Conservation (phyloP, 1,140 invertebrate species). For the Linepithema humile region DNA sequence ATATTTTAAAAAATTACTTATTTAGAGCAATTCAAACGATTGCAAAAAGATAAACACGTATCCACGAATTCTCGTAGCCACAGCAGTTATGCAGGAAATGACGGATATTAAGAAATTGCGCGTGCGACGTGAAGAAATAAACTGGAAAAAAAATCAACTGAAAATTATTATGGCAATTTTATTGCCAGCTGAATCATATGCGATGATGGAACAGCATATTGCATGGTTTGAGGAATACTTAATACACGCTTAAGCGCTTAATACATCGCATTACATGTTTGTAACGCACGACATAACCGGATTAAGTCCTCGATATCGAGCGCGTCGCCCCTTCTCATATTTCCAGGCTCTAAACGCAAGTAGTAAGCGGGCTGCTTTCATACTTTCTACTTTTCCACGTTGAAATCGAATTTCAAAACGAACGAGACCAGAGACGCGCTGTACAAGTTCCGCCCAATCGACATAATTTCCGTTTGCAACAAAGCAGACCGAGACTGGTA, state of each 20-base stretch:
- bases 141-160: background rate
- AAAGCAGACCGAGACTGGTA: background rate
- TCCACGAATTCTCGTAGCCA: background rate
- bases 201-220: constrained; percentile 17
- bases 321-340: constrained; percentile 15
- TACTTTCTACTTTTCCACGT: constrained; percentile 14
- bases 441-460: background rate
- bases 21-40: background rate
- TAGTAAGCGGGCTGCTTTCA: background rate
- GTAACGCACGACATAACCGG: constrained; percentile 42
- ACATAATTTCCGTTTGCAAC: background rate
- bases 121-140: background rate
- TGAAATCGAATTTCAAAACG: constrained; percentile 6
- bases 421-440: background rate
- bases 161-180: background rate
- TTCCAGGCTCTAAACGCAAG: constrained; percentile 24
- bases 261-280: constrained; percentile 31
- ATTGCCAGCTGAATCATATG: background rate
- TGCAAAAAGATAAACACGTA: background rate
- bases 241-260: constrained; percentile 40
- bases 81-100: background rate
- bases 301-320: constrained; percentile 43
- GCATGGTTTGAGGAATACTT: constrained; percentile 30
- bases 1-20: background rate
- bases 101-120: background rate